Percentiles rank a stretch among this genome's conserved stretches.
These are phyloP conservation scores for Prunella fulvescens DNA, from an alignment of 2,113 vertebrate genomes.

Conservation along the genomic window DNA sequence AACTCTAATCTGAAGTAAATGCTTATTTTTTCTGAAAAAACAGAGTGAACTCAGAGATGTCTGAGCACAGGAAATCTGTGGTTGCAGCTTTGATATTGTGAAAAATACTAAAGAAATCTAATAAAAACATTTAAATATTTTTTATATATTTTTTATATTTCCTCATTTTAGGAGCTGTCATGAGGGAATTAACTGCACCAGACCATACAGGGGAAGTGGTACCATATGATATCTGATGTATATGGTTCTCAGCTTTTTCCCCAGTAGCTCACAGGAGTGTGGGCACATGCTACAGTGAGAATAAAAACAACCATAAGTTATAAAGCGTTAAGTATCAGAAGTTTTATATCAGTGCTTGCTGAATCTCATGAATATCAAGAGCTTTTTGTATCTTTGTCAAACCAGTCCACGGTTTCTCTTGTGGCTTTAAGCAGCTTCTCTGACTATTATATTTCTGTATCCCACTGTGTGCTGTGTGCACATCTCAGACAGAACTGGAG, in stretches of 20 bases:
- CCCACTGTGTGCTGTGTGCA: neutral
- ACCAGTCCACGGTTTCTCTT: neutral
- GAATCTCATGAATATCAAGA: conserved; percentile 34
- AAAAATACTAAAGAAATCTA: neutral
- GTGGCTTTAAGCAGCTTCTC: neutral
- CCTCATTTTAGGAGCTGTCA: neutral
- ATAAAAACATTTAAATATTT: neutral
- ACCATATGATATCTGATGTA: neutral
- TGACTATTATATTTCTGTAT: neutral
- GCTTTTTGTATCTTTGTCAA: conserved; percentile 6
- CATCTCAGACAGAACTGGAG: neutral
- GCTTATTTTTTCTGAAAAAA: neutral
- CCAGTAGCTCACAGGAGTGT: neutral
- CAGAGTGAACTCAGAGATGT: neutral
- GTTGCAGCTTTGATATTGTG: neutral
- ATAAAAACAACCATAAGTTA: neutral
- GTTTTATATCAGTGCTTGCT: neutral
- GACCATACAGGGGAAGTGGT: neutral
- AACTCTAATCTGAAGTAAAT: neutral
- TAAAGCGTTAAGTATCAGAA: neutral
- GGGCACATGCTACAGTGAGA: neutral
- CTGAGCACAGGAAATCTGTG: neutral
- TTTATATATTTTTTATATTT: neutral
- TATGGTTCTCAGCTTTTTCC: neutral
- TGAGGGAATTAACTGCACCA: neutral